Evolutionary conservation across 37 sponge, comb jelly and placozoan genomes (phyloP), one percentile per base, ranked within the genome.

Genomic region (Lycopodina hypogea): DNA sequence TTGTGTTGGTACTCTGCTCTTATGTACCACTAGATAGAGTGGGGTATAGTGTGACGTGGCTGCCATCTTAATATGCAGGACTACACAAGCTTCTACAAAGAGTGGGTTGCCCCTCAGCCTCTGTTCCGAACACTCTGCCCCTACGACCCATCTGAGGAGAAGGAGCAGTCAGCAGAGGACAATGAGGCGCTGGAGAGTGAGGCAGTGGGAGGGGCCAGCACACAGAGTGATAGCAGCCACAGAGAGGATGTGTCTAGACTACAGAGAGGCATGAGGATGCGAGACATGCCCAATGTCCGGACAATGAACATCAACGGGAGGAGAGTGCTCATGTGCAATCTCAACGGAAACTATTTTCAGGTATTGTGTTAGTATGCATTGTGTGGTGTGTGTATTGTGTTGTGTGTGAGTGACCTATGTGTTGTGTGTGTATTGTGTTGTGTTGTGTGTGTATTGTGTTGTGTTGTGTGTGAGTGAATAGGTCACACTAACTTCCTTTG

Each of bases 271-370:
- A 26, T 1, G 23, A 17, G 34, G 34, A 53, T 29, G 15, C 6
- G 3, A 2, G 22, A 42, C 21, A 21, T 3, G 23, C 79, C 42
- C 0, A 23, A 75, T 39, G 60, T 42, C 24, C 68, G 67, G 0
- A 22, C 77, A 17, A 30, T 56, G 28, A 56, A 33, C 34, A 8
- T 72, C 36, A 56, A 71, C 70, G 72, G 73, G 7, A 64, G 66
- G 55, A 69, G 78, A 40, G 55, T 88, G 42, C 50, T 82, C 6
- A 19, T 88, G 65, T 81, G 82, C 36, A 88, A 63, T 52, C 34
- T 88, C 78, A 88, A 88, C 62, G 88, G 88, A 11, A 32, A 78
- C 12, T 48, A 55, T 7, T 78, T 88, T 74, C 81, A 88, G 67
- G 78, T 88, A 60, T 38, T n/a, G 19, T 30, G 9, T 37, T 6